Conservation (phyloP, 2,888 invertebrate species). For the Apodemia mormo region DNA sequence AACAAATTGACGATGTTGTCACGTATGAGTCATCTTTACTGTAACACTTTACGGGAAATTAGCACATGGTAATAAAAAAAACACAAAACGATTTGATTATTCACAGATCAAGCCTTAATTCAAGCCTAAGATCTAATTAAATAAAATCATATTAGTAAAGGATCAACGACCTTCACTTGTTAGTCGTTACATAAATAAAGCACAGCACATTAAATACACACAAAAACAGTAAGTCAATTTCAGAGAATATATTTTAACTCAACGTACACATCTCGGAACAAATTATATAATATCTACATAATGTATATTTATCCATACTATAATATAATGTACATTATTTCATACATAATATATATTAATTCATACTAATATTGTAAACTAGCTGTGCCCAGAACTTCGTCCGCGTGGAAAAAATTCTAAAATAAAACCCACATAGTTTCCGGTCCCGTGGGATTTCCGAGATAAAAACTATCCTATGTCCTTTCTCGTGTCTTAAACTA, state of each 20-base stretch:
- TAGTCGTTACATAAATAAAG: not conserved
- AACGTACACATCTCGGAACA: not conserved
- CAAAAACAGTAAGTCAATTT: not conserved
- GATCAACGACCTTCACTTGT: not conserved
- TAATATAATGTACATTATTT: too few species aligned
- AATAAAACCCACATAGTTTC: too few species aligned
- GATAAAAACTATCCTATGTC: too few species aligned
- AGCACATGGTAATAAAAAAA: constrained; percentile 4
- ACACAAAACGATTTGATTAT: constrained; percentile 3
- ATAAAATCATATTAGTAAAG: not conserved
- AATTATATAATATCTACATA: too few species aligned
- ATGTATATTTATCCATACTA: too few species aligned
- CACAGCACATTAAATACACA: not conserved
- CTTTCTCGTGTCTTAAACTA: too few species aligned
- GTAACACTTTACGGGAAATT: constrained; percentile 2
- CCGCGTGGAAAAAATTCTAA: too few species aligned
- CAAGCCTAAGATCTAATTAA: not conserved
- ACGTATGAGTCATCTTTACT: not conserved
- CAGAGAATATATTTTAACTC: not conserved
- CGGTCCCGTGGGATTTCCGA: too few species aligned
- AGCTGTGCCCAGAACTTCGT: too few species aligned
- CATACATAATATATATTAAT: too few species aligned
- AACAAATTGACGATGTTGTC: not conserved
- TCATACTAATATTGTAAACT: too few species aligned
- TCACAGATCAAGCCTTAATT: not conserved